phyloP scores from a whole-genome alignment of 1,140 invertebrate genomes.

The Caenorhabditis latens region DNA sequence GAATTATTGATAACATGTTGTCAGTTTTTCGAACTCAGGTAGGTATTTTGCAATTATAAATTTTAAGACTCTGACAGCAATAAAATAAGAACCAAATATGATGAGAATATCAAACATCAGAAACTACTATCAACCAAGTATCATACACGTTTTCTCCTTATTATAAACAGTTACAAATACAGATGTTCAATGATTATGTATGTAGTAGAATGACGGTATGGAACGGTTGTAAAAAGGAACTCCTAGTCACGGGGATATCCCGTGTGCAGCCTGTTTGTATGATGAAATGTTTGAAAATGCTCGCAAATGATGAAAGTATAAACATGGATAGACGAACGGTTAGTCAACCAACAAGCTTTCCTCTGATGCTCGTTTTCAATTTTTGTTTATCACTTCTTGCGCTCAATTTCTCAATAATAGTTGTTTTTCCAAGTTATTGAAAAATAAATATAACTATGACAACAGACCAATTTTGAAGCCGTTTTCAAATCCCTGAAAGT shows the following conservation, averaged over 20 bases:
- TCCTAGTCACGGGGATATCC: background rate
- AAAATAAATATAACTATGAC: no score
- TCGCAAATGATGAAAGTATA: background rate
- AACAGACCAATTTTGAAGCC: no score
- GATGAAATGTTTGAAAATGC: background rate
- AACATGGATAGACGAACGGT: background rate
- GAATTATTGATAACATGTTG: background rate
- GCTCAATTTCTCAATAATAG: background rate
- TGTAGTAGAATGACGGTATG: background rate
- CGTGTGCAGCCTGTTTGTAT: background rate
- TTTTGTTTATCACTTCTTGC: background rate
- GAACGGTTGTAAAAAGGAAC: background rate
- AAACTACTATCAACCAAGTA: background rate
- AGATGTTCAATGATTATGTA: conserved; percentile 31
- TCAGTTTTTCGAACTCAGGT: background rate
- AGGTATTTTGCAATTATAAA: no score
- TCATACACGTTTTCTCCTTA: background rate
- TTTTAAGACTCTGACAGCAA: no score
- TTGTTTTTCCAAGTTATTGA: no score
- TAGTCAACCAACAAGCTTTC: background rate
- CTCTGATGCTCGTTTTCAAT: background rate
- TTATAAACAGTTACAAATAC: background rate
- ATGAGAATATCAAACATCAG: no score
- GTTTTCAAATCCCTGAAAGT: no score
- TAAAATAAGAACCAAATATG: no score